A percentile compares a stretch with the other conserved stretches of the same genome.
Conservation (phyloP, 2,888 invertebrate genomes). For the Gisinianus flammeolus region DNA sequence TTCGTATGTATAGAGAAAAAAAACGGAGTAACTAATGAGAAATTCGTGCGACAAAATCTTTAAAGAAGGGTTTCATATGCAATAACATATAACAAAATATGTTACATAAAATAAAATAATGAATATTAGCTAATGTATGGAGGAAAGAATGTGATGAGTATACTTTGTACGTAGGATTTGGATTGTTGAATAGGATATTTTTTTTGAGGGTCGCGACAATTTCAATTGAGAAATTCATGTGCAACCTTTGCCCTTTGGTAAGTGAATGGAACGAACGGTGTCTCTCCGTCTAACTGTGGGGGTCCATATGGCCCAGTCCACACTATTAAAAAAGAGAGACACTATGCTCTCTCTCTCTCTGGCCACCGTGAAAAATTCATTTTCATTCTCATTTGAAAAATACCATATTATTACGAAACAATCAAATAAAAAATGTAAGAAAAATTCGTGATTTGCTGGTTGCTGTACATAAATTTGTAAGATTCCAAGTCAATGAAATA, state of each 20-base stretch:
- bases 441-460: no score
- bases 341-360: no score
- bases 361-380: slow-evolving; percentile 21
- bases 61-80: background rate
- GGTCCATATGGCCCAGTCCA: background rate
- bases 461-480: no score
- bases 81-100: background rate
- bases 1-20: background rate
- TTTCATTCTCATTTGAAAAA: no score
- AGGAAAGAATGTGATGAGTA: background rate
- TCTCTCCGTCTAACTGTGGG: slow-evolving; percentile 14
- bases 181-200: background rate
- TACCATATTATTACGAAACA: no score
- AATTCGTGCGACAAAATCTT: slow-evolving; percentile 15
- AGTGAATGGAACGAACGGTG: slow-evolving; percentile 22
- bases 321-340: background rate
- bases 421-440: no score
- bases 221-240: slow-evolving; percentile 9
- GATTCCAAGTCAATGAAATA: no score
- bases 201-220: slow-evolving; percentile 27
- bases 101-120: background rate
- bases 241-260: slow-evolving; percentile 18
- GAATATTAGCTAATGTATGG: background rate
- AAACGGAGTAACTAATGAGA: slow-evolving; percentile 9
- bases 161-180: background rate